These are phyloP conservation scores for Anarrhichthys ocellatus DNA, from an alignment of 2,113 vertebrate species.

Conservation along the genomic window DNA sequence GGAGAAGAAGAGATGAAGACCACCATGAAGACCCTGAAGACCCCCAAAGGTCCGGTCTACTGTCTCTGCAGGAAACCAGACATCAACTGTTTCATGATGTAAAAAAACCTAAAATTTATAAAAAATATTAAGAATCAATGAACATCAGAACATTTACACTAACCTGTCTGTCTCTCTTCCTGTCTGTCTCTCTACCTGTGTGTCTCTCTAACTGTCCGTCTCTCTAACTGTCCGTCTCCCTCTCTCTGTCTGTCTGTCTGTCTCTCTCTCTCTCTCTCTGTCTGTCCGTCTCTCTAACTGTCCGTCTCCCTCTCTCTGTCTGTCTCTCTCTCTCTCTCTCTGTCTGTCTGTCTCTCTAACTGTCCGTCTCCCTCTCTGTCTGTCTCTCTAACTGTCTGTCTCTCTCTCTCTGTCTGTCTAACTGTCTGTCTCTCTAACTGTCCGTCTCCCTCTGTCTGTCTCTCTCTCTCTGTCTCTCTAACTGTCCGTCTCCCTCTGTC, in stretches of 20 bases:
- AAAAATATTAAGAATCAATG: neutral
- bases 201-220: no score
- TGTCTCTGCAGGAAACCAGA: slow-evolving; percentile 91
- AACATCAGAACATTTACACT: neutral
- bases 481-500: neutral
- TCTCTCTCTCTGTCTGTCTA: no score
- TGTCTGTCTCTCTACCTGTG: neutral
- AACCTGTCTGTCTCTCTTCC: slow-evolving; percentile 3
- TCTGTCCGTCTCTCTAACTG: neutral
- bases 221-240: neutral
- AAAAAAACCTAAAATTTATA: neutral
- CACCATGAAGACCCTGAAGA: slow-evolving; percentile 66
- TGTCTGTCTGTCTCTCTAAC: slow-evolving; percentile 1
- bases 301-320: neutral
- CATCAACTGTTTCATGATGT: slow-evolving; percentile 97
- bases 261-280: neutral
- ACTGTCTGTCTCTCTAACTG: neutral
- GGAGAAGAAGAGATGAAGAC: slow-evolving; percentile 73
- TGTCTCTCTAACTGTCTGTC: neutral
- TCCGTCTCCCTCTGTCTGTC: no score
- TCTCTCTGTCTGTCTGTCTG: neutral
- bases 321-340: neutral
- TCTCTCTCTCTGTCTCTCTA: neutral
- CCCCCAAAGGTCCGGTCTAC: slow-evolving; percentile 85
- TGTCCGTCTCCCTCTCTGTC: slow-evolving; percentile 11